Percentiles rank a stretch among this genome's conserved stretches.
Evolutionary conservation across 2,797 vertebrate species (phyloP).

Genomic region (Prionace glauca): DNA sequence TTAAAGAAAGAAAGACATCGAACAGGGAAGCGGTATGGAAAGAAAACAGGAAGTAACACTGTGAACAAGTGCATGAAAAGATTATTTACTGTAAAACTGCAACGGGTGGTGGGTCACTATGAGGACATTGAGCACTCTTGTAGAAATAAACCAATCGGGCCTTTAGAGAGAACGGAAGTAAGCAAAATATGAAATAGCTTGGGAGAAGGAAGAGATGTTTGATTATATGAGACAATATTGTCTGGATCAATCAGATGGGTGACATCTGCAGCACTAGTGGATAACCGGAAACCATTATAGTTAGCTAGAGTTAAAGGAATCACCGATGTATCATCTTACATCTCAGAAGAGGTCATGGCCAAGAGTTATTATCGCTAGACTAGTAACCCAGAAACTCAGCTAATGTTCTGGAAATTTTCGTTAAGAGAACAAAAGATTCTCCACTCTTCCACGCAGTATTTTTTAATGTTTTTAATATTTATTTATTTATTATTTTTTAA

Average conservation of each 20-base stretch:
- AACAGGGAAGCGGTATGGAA: background rate
- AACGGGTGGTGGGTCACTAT: too few relatives aligned
- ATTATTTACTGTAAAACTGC: background rate
- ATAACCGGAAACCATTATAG: background rate
- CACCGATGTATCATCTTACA: background rate
- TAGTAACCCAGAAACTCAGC: too few relatives aligned
- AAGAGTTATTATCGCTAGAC: too few relatives aligned
- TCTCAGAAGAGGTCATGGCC: background rate
- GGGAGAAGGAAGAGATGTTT: background rate
- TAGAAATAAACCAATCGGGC: too few relatives aligned
- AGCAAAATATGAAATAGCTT: background rate
- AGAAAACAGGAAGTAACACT: background rate
- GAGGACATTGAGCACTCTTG: background rate
- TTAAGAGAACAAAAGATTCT: background rate
- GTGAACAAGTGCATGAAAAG: background rate
- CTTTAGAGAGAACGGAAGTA: background rate
- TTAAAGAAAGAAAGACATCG: background rate
- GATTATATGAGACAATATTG: background rate
- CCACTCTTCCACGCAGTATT: background rate
- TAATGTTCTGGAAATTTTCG: background rate
- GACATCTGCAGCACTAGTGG: background rate
- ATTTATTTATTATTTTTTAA: background rate
- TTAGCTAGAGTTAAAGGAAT: background rate
- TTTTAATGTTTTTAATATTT: background rate
- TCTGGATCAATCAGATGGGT: background rate